phyloP scores from a whole-genome alignment of 2,113 vertebrate species.

The Ancistrus triradiatus region DNA sequence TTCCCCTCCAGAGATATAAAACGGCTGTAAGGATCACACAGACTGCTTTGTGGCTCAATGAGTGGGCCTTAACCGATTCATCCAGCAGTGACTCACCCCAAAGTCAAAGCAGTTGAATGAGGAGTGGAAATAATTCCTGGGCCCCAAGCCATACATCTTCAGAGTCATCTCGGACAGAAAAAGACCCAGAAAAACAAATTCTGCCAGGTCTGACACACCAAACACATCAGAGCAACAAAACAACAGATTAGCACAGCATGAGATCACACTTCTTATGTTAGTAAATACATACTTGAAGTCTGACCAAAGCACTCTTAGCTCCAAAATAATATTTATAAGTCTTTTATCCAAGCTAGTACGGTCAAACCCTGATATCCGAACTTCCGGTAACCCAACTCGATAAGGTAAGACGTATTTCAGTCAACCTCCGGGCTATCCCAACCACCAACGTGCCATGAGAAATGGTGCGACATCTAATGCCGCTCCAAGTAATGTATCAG shows the following conservation, averaged over 20 bases:
- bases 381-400: no score
- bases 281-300: no score
- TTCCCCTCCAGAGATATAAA: slow-evolving; percentile 1
- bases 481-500: no score
- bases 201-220: slow-evolving; percentile 78
- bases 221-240: background rate
- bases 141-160: slow-evolving; percentile 97
- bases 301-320: no score
- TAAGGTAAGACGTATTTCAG: no score
- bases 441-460: no score
- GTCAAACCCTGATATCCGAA: no score
- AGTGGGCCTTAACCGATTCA: slow-evolving; percentile 20
- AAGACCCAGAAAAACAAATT: slow-evolving; percentile 94
- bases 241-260: background rate
- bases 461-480: no score
- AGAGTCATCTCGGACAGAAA: slow-evolving; percentile 94
- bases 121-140: slow-evolving; percentile 93
- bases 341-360: no score
- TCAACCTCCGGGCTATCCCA: no score
- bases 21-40: slow-evolving; percentile 5
- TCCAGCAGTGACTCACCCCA: slow-evolving; percentile 74
- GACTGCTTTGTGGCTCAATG: slow-evolving; percentile 23
- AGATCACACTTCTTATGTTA: no score
- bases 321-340: no score
- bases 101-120: slow-evolving; percentile 99